Evolutionary conservation across 2,888 invertebrate species (phyloP).

Genomic region (Rhamphomyia laevipes): DNA sequence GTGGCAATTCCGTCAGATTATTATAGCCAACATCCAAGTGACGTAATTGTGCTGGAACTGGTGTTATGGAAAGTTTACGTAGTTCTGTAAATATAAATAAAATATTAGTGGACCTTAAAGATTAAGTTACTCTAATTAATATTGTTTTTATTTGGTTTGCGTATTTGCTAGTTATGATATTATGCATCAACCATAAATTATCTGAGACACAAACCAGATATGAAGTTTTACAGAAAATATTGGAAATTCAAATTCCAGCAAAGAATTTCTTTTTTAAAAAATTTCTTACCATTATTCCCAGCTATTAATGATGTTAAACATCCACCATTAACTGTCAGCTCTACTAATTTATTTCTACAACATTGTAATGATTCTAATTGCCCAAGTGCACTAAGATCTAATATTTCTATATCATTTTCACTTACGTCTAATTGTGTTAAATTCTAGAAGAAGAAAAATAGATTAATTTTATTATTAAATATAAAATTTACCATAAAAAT

Average conservation of each 20-base stretch:
- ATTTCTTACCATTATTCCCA: conserved; percentile 62
- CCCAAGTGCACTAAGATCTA: conserved; percentile 68
- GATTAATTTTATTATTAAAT: neutral
- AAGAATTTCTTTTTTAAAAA: too few relatives aligned
- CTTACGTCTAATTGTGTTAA: conserved; percentile 72
- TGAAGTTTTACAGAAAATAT: too few relatives aligned
- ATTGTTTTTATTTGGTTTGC: too few relatives aligned
- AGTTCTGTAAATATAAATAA: conserved; percentile 46
- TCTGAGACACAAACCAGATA: too few relatives aligned
- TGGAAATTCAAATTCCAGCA: too few relatives aligned
- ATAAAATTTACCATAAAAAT: conserved; percentile 6
- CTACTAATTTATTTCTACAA: conserved; percentile 61
- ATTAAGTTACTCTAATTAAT: too few relatives aligned
- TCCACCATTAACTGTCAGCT: conserved; percentile 67
- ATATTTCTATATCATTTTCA: conserved; percentile 69
- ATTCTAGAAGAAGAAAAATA: conserved; percentile 44
- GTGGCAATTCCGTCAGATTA: conserved; percentile 57
- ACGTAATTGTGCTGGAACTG: conserved; percentile 57
- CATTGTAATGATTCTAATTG: conserved; percentile 67
- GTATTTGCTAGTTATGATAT: too few relatives aligned
- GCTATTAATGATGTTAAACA: conserved; percentile 62
- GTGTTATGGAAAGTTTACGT: conserved; percentile 54
- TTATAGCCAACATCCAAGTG: conserved; percentile 73
- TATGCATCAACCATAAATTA: too few relatives aligned
- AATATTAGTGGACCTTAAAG: neutral